These are phyloP conservation scores for Machimus atricapillus DNA, from an alignment of 2,888 invertebrate species.

Conservation along the genomic window DNA sequence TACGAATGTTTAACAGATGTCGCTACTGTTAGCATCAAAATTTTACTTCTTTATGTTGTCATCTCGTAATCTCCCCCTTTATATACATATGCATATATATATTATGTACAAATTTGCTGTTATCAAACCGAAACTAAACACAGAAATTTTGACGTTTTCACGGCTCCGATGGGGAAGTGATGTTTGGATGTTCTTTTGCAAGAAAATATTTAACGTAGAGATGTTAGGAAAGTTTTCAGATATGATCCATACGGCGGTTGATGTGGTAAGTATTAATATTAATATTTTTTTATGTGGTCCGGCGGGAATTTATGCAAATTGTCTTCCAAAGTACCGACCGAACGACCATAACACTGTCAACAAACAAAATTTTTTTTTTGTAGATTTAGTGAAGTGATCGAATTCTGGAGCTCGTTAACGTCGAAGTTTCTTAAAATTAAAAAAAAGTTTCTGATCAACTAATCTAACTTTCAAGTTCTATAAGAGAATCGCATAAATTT, in stretches of 20 bases:
- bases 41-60: neutral
- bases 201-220: conserved; percentile 32
- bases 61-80: neutral
- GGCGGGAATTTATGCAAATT: neutral
- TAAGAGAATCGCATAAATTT: no score
- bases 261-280: conserved; percentile 39
- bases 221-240: conserved; percentile 45
- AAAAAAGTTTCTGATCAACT: neutral
- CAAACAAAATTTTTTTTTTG: neutral
- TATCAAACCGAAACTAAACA: neutral
- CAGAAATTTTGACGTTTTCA: neutral
- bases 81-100: neutral
- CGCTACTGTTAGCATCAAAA: neutral
- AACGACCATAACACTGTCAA: neutral
- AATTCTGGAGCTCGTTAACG: neutral
- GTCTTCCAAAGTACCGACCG: neutral
- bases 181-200: conserved; percentile 44
- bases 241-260: conserved; percentile 43
- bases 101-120: neutral
- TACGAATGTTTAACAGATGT: neutral
- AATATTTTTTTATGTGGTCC: neutral
- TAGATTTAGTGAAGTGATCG: neutral
- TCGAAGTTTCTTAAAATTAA: neutral
- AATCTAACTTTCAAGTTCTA: neutral
- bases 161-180: neutral